Conservation (phyloP, 2,113 vertebrate genomes). For the Charina bottae region DNA sequence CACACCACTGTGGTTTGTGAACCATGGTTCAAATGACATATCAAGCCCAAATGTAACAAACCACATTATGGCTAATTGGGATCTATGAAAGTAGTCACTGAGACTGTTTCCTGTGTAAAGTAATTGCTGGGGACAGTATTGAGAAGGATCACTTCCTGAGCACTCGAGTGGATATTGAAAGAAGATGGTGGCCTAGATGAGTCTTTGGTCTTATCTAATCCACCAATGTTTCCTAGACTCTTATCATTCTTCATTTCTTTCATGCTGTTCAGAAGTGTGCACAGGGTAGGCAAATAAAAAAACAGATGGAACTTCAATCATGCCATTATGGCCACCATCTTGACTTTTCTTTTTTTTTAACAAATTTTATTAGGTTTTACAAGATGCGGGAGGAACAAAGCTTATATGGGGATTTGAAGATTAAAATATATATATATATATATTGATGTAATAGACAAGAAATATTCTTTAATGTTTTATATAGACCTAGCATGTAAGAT, state of each 20-base stretch:
- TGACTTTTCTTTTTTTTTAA: no score
- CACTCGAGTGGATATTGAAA: neutral
- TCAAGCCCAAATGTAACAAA: neutral
- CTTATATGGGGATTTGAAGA: no score
- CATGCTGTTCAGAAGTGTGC: neutral
- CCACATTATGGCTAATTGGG: neutral
- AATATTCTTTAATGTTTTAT: no score
- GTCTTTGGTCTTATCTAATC: neutral
- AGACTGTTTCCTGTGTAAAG: neutral
- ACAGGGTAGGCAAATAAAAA: neutral
- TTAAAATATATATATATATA: no score
- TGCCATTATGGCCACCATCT: neutral
- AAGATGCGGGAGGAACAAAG: no score
- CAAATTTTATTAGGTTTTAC: no score
- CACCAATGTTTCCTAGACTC: neutral
- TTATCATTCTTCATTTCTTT: neutral
- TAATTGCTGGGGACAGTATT: neutral
- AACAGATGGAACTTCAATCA: neutral
- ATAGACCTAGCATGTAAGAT: no score
- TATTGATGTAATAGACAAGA: no score
- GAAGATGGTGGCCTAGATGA: neutral
- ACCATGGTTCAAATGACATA: neutral
- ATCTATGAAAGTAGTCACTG: no score
- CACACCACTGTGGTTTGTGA: neutral
- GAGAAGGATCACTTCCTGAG: neutral